phyloP scores from a whole-genome alignment of 2,888 invertebrate species.

The Mythimna pallens region DNA sequence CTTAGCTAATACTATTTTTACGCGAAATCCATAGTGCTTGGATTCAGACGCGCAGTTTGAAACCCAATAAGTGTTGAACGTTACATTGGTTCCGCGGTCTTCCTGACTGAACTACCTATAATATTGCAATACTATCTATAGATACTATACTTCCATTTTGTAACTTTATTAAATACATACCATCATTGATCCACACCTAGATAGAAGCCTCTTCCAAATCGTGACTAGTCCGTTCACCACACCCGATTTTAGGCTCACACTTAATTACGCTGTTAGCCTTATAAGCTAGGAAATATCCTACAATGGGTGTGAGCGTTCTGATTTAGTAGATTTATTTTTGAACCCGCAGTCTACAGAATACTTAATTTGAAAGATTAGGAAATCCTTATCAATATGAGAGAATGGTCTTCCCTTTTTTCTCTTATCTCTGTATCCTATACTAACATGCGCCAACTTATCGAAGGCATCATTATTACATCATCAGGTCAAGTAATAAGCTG shows the following conservation, averaged over 20 bases:
- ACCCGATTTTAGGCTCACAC: not conserved
- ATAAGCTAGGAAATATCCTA: not conserved
- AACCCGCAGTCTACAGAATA: constrained; percentile 3
- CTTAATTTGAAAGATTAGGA: constrained; percentile 22
- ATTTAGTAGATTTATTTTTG: constrained; percentile 9
- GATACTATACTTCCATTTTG: constrained; percentile 3
- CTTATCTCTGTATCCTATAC: constrained; percentile 35
- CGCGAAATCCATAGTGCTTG: constrained; percentile 26
- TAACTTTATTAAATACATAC: not conserved
- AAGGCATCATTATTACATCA: constrained; percentile 27
- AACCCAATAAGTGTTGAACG: constrained; percentile 32
- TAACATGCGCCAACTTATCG: constrained; percentile 42
- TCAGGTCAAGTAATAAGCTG: constrained; percentile 30
- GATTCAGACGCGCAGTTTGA: constrained; percentile 21
- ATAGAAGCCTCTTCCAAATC: constrained; percentile 5
- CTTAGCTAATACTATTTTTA: constrained; percentile 49
- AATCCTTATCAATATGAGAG: constrained; percentile 15
- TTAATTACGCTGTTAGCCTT: not conserved
- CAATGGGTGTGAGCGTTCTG: not conserved
- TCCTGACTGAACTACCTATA: constrained; percentile 7
- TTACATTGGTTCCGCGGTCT: constrained; percentile 14
- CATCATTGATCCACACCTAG: not conserved
- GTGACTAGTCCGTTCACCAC: not conserved
- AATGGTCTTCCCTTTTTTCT: constrained; percentile 30
- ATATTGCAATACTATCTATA: not conserved